A percentile compares a stretch with the other conserved stretches of the same genome.
These are phyloP conservation scores for Agrypnus murinus DNA, from an alignment of 2,888 invertebrate genomes.

Conservation along the genomic window DNA sequence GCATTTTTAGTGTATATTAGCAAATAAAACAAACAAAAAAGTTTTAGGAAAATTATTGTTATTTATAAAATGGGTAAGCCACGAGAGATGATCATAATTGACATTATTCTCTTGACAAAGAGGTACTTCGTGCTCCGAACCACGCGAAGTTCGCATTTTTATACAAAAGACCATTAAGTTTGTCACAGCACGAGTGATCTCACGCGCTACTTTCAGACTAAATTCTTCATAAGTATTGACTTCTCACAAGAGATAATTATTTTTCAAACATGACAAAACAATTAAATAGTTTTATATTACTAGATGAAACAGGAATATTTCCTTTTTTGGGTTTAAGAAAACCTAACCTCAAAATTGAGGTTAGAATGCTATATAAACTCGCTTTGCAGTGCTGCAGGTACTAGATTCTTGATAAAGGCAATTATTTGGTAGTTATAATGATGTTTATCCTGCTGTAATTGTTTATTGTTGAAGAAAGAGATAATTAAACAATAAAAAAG, in stretches of 20 bases:
- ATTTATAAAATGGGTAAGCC: slow-evolving; percentile 43
- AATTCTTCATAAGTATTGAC: slow-evolving; percentile 18
- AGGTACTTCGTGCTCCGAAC: slow-evolving; percentile 55
- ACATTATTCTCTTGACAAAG: slow-evolving; percentile 49
- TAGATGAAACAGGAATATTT: too few relatives aligned
- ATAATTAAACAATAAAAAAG: too few relatives aligned
- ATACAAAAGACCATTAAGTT: slow-evolving; percentile 57
- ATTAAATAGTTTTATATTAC: too few relatives aligned
- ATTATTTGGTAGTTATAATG: too few relatives aligned
- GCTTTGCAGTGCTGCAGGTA: too few relatives aligned
- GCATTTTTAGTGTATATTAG: too few relatives aligned
- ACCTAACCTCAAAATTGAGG: too few relatives aligned
- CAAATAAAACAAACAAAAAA: background rate
- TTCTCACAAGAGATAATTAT: slow-evolving; percentile 30
- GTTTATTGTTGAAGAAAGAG: too few relatives aligned
- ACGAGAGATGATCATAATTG: slow-evolving; percentile 53
- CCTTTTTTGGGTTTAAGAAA: too few relatives aligned
- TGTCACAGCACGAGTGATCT: slow-evolving; percentile 58
- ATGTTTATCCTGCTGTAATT: too few relatives aligned
- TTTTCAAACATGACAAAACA: slow-evolving; percentile 22
- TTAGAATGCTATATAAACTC: too few relatives aligned
- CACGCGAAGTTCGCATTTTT: slow-evolving; percentile 60
- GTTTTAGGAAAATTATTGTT: slow-evolving; percentile 39
- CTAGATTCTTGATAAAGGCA: too few relatives aligned
- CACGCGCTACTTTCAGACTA: slow-evolving; percentile 61